Conservation (phyloP, 2,797 vertebrate species). For the Spinus olivaceus region DNA sequence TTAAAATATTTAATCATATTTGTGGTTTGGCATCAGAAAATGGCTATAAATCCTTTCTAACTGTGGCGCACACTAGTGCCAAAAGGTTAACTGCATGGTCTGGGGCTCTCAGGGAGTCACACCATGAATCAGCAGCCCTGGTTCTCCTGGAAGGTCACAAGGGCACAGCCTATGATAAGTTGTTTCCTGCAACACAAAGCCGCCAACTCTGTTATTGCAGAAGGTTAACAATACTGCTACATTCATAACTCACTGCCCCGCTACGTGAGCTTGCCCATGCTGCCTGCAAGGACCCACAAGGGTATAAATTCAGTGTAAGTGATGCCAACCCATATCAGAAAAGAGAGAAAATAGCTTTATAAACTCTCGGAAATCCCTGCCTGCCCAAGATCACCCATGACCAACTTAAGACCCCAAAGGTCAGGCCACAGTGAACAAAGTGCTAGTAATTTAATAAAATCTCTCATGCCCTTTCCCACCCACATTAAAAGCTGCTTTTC, state of each 20-base stretch:
- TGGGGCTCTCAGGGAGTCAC: background rate
- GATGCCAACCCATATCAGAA: background rate
- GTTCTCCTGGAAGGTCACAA: conserved; percentile 31
- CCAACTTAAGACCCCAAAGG: background rate
- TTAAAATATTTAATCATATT: conserved; percentile 57
- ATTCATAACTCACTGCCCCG: background rate
- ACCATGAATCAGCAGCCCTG: conserved; percentile 38
- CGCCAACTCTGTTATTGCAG: conserved; percentile 39
- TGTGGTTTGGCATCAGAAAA: conserved; percentile 39
- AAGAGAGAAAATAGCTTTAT: background rate
- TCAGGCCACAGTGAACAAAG: background rate
- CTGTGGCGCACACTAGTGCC: background rate
- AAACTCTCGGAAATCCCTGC: background rate
- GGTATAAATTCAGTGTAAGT: background rate
- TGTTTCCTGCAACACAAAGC: conserved; percentile 36
- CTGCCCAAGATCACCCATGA: background rate
- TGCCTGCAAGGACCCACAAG: background rate
- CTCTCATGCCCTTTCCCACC: background rate
- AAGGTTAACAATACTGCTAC: background rate
- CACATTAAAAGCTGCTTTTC: background rate
- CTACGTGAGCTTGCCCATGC: conserved; percentile 30
- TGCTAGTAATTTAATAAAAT: background rate
- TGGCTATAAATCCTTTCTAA: conserved; percentile 53
- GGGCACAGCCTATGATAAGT: conserved; percentile 26
- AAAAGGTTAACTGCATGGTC: conserved; percentile 5